Percentiles rank a stretch among this genome's conserved stretches.
phyloP scores from a whole-genome alignment of 2,888 invertebrate genomes.

The Mimachlamys varia region DNA sequence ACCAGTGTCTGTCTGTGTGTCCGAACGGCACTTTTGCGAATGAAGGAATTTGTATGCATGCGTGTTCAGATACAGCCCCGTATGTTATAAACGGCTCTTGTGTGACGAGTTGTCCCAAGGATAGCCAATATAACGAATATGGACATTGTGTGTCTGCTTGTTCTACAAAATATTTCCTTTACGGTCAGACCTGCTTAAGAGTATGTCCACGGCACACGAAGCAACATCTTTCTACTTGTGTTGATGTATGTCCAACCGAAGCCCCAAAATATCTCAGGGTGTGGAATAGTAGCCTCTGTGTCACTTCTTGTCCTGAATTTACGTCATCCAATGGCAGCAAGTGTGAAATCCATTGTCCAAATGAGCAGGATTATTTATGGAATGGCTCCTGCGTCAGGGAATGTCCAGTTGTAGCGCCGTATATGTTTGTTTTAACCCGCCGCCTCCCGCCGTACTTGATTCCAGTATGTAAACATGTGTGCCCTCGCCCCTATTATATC shows the following conservation, averaged over 20 bases:
- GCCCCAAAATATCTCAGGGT: neutral
- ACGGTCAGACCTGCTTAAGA: constrained; percentile 21
- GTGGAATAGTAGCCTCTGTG: neutral
- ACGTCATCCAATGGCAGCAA: neutral
- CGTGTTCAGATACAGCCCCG: neutral
- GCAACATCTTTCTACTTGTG: neutral
- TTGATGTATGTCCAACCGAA: neutral
- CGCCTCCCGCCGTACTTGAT: neutral
- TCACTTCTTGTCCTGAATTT: constrained; percentile 36
- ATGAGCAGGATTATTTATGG: neutral
- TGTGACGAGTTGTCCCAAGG: constrained; percentile 13
- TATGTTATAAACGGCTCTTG: neutral
- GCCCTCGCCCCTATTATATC: neutral
- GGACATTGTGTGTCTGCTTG: constrained; percentile 9
- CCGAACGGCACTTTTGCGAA: constrained; percentile 25
- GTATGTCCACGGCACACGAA: constrained; percentile 25
- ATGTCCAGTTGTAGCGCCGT: neutral
- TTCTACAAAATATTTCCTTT: constrained; percentile 31
- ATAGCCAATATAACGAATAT: constrained; percentile 10
- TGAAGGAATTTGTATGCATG: neutral
- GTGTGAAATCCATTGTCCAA: constrained; percentile 29
- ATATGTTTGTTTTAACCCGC: neutral
- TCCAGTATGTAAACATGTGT: neutral
- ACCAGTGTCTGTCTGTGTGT: constrained; percentile 36
- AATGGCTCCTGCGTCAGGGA: constrained; percentile 32